Conservation (phyloP, 2,113 vertebrate species). For the Oncorhynchus tshawytscha region DNA sequence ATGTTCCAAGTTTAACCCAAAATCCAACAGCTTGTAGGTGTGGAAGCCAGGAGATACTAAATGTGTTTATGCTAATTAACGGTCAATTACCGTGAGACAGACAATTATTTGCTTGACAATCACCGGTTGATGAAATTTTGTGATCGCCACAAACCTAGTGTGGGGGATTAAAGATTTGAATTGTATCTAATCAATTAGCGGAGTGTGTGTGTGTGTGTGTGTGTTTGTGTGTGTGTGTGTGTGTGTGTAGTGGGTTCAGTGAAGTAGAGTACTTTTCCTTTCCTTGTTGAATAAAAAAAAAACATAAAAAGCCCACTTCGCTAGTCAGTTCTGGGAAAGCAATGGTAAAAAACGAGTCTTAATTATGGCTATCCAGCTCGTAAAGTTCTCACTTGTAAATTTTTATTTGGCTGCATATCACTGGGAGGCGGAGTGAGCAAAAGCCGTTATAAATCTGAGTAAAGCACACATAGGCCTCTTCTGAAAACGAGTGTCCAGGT, state of each 20-base stretch:
- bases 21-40: too few relatives aligned
- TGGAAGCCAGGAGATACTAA: too few relatives aligned
- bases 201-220: not conserved
- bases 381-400: slow-evolving; percentile 48
- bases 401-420: slow-evolving; percentile 61
- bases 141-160: not conserved
- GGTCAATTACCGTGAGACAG: too few relatives aligned
- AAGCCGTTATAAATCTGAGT: slow-evolving; percentile 54
- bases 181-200: slow-evolving; percentile 28
- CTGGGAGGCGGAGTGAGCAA: slow-evolving; percentile 24
- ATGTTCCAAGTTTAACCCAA: too few relatives aligned
- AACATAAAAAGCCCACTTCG: slow-evolving; percentile 17
- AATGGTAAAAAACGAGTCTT: slow-evolving; percentile 30
- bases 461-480: slow-evolving; percentile 47
- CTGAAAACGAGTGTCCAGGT: slow-evolving; percentile 38
- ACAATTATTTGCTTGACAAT: too few relatives aligned
- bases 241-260: not conserved
- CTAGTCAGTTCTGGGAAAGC: slow-evolving; percentile 26
- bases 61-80: too few relatives aligned
- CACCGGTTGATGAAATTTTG: too few relatives aligned
- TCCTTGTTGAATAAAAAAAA: not conserved
- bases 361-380: slow-evolving; percentile 44
- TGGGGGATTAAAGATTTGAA: slow-evolving; percentile 27
- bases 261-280: not conserved
- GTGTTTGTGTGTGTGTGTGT: too few relatives aligned